Evolutionary conservation across 2,113 vertebrate genomes (phyloP).

Genomic region (Brachypodius melanocephalos): DNA sequence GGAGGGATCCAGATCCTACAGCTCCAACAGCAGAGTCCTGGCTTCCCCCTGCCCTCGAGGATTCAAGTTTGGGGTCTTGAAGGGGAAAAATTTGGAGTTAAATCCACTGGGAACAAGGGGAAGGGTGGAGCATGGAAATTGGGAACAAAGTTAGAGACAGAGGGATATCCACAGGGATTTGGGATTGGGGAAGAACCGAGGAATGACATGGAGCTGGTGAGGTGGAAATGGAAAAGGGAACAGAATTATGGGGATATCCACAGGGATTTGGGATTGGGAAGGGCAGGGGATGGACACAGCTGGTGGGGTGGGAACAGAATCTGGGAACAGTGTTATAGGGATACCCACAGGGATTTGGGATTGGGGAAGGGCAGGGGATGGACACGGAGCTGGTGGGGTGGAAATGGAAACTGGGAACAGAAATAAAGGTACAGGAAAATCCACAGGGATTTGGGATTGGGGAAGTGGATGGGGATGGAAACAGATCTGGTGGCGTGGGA

Average conservation of each 20-base stretch:
- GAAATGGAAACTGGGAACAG: neutral
- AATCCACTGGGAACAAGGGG: neutral
- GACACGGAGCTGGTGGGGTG: neutral
- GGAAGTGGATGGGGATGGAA: neutral
- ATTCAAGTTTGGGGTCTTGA: neutral
- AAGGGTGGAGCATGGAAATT: neutral
- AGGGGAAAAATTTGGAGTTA: neutral
- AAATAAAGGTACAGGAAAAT: neutral
- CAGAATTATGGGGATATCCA: neutral
- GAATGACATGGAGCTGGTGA: neutral
- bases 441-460: neutral
- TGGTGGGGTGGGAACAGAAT: neutral
- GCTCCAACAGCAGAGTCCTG: neutral
- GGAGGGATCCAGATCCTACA: neutral
- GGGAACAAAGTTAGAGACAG: neutral
- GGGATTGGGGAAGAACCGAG: neutral
- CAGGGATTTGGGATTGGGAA: neutral
- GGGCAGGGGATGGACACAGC: accelerated
- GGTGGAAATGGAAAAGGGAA: neutral
- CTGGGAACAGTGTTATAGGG: neutral
- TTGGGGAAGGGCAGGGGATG: neutral
- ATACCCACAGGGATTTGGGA: neutral
- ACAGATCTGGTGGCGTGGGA: neutral
- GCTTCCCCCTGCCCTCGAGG: neutral
- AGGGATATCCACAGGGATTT: neutral